These are phyloP conservation scores for Nysson spinosus DNA, from an alignment of 2,888 invertebrate species.

Conservation along the genomic window DNA sequence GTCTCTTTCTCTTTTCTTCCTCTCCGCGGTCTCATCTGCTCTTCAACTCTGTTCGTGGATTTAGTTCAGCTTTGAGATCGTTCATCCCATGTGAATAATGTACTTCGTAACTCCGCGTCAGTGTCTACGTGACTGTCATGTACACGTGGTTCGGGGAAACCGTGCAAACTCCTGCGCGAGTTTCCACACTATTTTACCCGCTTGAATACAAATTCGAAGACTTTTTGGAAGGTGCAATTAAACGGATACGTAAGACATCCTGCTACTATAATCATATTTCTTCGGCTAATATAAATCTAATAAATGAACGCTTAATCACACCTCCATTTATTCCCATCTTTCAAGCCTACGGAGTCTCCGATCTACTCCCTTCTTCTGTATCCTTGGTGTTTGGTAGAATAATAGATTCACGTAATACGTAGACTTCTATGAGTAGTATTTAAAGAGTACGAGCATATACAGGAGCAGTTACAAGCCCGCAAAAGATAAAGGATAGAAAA, in stretches of 20 bases:
- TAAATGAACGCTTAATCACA: too few species aligned
- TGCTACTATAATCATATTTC: too few species aligned
- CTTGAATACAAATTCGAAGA: not conserved
- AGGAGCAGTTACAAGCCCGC: constrained; percentile 44
- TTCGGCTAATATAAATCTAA: too few species aligned
- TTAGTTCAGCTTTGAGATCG: constrained; percentile 4
- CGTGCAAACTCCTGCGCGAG: not conserved
- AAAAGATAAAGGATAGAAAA: constrained; percentile 73
- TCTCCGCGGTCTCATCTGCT: not conserved
- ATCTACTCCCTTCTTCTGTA: too few species aligned
- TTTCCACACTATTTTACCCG: not conserved
- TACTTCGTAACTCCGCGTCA: constrained; percentile 32
- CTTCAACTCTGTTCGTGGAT: constrained; percentile 15
- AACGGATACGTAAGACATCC: too few species aligned
- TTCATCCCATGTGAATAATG: constrained; percentile 13
- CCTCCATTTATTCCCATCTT: too few species aligned
- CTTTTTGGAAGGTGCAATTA: not conserved
- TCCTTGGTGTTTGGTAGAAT: not conserved
- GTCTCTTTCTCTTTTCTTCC: constrained; percentile 5
- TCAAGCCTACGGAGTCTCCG: not conserved
- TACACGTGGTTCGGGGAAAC: not conserved
- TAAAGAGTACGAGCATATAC: constrained; percentile 14
- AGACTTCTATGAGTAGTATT: constrained; percentile 22
- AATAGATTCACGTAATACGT: not conserved
- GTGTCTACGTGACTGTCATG: constrained; percentile 15